Base-by-base conservation (phyloP, 1,140 invertebrate species). In the Oncopeltus fasciatus region DNA sequence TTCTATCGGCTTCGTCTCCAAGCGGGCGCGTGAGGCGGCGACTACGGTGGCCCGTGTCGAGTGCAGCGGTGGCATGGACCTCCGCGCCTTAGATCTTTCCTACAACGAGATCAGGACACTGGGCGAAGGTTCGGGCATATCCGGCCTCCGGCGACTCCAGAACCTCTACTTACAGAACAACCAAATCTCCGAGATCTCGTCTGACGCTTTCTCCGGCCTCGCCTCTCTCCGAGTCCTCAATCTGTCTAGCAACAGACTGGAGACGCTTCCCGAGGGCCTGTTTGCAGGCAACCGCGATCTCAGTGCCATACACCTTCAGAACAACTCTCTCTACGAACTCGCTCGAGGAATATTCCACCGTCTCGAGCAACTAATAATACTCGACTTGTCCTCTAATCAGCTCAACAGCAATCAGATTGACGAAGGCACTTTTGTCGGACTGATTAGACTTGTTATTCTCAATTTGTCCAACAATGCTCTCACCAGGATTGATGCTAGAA, bases 321-420 rank as follows among this genome's bases (percentile, higher is more conserved):
- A 86, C 70, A 92, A 92, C 69, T 84, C 85, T 18, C 74, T 92
- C 16, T 84, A 82, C 66, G 86, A 88, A 67, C 71, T 93, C 53
- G 85, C 87, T 11, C 80, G 81, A 61, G 86, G 87, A n/a, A 76
- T 89, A 16, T 92, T 94, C 72, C 85, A 87, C 65, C 81, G 85
- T 0, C 75, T 95, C 44, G 85, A 90, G 67, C 84, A 90, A 69
- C 75, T 97, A 57, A 76, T 91, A 43, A 82, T 90, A 11, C 77
- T 97, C 31, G 89, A 96, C 73, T 76, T 95, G 57, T 88, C 88
- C 1, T 83, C 86, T 61, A 97, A 97, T 75, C 83, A 85, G 68
- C 76, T 97, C 46, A 85, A 84, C 57, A 88, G 84, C 70, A 85
- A 84, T 67, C 88, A 84, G 70, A 83, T 91, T 63, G 85, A 88